Evolutionary conservation across 1,140 invertebrate genomes (phyloP).

Genomic region (Drosophila mauritiana): DNA sequence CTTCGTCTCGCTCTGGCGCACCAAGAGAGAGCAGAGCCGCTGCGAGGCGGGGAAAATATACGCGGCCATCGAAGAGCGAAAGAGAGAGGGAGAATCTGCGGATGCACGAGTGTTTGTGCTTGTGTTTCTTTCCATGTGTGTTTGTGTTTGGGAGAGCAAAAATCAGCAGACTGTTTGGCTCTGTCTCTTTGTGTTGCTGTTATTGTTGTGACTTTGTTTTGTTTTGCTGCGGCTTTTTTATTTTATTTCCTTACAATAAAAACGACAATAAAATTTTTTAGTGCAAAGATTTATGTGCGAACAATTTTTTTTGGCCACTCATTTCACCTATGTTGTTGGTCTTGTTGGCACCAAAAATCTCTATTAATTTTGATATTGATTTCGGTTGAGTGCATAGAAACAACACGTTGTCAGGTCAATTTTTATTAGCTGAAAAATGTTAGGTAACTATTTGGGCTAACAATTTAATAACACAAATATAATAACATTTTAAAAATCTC

Average conservation of each 20-base stretch:
- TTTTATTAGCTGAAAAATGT: neutral
- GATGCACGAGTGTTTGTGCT: no score
- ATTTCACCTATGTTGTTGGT: slow-evolving; percentile 14
- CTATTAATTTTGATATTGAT: slow-evolving; percentile 59
- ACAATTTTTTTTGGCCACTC: slow-evolving; percentile 53
- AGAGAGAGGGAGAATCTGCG: slow-evolving; percentile 10
- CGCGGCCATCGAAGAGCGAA: slow-evolving; percentile 16
- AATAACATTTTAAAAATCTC: neutral
- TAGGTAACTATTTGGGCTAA: neutral
- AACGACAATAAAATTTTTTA: slow-evolving; percentile 83
- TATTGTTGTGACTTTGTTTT: slow-evolving; percentile 28
- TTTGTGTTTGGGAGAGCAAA: slow-evolving; percentile 13
- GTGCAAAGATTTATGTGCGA: slow-evolving; percentile 82
- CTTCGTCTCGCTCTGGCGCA: slow-evolving; percentile 49
- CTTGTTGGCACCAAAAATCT: slow-evolving; percentile 34
- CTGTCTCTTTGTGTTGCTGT: slow-evolving; percentile 48
- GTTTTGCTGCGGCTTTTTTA: slow-evolving; percentile 25
- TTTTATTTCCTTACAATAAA: slow-evolving; percentile 78
- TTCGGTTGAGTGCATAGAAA: slow-evolving; percentile 1
- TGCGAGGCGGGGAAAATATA: slow-evolving; percentile 49
- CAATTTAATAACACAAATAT: neutral
- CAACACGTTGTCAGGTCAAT: neutral
- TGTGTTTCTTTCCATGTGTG: neutral
- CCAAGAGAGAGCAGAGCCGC: neutral
- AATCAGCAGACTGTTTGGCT: slow-evolving; percentile 69